Base-by-base conservation (phyloP, 2,888 invertebrate species). In the Pardosa pseudoannulata region DNA sequence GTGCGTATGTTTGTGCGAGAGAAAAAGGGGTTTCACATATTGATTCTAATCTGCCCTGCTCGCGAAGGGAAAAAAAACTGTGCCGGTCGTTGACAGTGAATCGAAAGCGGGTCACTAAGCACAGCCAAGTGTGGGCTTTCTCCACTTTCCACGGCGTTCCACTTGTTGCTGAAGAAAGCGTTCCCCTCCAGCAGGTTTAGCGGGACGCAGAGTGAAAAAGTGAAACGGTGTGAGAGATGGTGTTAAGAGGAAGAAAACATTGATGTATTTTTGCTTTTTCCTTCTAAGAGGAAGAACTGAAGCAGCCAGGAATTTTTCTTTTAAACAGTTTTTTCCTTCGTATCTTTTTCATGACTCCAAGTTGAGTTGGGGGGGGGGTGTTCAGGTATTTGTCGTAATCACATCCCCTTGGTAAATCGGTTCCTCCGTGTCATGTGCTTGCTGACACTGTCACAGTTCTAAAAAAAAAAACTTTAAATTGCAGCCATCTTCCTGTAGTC, bases 11-110 rank as follows among this genome's bases (percentile, higher is more conserved):
- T n/a, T n/a, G n/a, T 7, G 36, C 9, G 36, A 36, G 9, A 36
- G 36, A n/a, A n/a, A n/a, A n/a, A n/a, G 13, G 46, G 46, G 9
- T 46, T 46, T n/a, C n/a, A n/a, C 5, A 16, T 56, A 19, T 56
- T 16, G 23, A 56, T 56, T 56, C 23, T 56, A 56, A 56, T 56
- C 56, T 23, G 56, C 36, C 6, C 56, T 67, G 32, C 13, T 32
- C 36, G 5, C 29, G 29, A 11, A 13, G 23, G 64, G 16, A 29
- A 29, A 28, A 29, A 41, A 19, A 82, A 76, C 64, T 72, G 39
- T 83, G 82, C 71, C 82, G 68, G 71, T 83, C 82, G 27, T 72
- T 83, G 76, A 75, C 82, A 74, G 79, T 72, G 79, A 72, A 78
- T 46, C 64, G 71, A 79, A 79, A 80, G 74, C 67, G 68, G 73